Evolutionary conservation across 2,888 invertebrate genomes (phyloP).

Genomic region (Chelonus formosanus): DNA sequence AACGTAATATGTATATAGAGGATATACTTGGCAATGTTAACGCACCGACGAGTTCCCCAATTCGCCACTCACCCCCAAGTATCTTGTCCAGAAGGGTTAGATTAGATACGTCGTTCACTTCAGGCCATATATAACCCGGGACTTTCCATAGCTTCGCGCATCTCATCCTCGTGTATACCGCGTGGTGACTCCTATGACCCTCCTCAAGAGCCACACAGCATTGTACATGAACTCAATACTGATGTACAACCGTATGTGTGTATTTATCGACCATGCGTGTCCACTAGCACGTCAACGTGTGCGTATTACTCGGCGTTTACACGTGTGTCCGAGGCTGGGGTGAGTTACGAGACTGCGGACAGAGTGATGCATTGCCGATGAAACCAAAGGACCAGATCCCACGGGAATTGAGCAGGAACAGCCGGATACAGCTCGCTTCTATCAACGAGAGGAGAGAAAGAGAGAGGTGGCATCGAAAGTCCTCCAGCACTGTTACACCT

Average conservation of each 20-base stretch:
- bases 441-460: not conserved
- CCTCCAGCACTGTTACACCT: not conserved
- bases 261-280: conserved; percentile 39
- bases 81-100: conserved; percentile 63
- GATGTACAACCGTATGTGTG: conserved; percentile 38
- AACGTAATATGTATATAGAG: not conserved
- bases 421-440: conserved; percentile 1
- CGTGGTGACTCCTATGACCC: conserved; percentile 20
- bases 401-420: conserved; percentile 57
- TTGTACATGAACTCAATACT: not conserved
- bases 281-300: conserved; percentile 42
- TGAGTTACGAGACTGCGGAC: conserved; percentile 65
- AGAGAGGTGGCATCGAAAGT: not conserved
- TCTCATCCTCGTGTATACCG: conserved; percentile 14
- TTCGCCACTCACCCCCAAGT: conserved; percentile 43
- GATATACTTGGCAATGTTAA: conserved; percentile 10
- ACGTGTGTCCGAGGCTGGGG: conserved; percentile 40
- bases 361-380: conserved; percentile 63
- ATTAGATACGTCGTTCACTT: conserved; percentile 62
- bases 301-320: conserved; percentile 39
- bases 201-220: conserved; percentile 28
- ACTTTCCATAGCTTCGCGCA: conserved; percentile 48
- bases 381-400: conserved; percentile 61
- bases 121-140: conserved; percentile 58
- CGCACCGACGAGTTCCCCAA: conserved; percentile 8